Evolutionary conservation across 2,888 invertebrate species (phyloP).

Genomic region (Agrotis segetum): DNA sequence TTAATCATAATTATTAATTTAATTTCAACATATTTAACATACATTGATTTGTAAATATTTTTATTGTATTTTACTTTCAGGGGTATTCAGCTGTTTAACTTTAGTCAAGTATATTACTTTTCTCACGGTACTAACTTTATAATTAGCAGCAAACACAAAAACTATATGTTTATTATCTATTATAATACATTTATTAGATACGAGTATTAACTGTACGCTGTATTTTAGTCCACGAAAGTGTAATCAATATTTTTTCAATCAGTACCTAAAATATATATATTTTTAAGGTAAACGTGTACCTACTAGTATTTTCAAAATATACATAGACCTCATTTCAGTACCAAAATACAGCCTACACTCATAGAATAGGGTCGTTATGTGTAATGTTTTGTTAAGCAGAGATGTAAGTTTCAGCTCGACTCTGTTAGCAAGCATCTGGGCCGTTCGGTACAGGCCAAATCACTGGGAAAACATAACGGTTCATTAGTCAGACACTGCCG

Average conservation of each 20-base stretch:
- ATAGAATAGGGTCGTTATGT: constrained; percentile 56
- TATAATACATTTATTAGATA: too few relatives aligned
- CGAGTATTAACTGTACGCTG: background rate
- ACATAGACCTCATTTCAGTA: constrained; percentile 30
- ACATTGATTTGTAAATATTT: background rate
- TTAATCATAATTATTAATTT: background rate
- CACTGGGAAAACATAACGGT: constrained; percentile 89
- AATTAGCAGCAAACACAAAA: too few relatives aligned
- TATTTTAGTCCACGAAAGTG: background rate
- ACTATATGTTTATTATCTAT: background rate
- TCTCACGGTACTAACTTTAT: too few relatives aligned
- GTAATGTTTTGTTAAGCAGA: constrained; percentile 69
- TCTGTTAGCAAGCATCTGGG: constrained; percentile 68
- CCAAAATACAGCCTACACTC: constrained; percentile 36
- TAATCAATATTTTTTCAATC: background rate
- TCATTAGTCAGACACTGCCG: constrained; percentile 83
- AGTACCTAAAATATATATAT: background rate
- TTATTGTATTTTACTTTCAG: too few relatives aligned
- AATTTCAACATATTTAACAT: background rate
- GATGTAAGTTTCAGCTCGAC: constrained; percentile 59
- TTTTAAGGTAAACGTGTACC: constrained; percentile 5
- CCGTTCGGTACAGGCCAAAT: constrained; percentile 80
- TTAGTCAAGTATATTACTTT: too few relatives aligned
- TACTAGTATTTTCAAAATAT: constrained; percentile 12
- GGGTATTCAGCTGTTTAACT: too few relatives aligned